Percentiles rank a stretch among this genome's conserved stretches.
These are phyloP conservation scores for Melanargia galathea DNA, from an alignment of 2,888 invertebrate genomes.

Conservation along the genomic window DNA sequence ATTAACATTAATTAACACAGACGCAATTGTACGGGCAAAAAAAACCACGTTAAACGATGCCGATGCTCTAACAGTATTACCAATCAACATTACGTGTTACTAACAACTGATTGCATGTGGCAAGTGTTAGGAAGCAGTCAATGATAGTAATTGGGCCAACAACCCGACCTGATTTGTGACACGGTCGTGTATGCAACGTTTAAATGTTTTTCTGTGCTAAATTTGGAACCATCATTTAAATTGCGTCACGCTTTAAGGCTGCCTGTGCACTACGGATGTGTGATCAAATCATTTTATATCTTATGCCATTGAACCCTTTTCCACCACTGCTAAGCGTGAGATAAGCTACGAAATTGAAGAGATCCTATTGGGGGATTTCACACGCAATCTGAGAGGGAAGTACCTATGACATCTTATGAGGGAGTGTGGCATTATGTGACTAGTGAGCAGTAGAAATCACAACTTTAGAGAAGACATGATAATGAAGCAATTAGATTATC, in stretches of 20 bases:
- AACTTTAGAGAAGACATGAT: too few relatives aligned
- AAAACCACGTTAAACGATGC: neutral
- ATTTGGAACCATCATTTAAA: neutral
- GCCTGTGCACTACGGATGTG: neutral
- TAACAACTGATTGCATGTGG: constrained; percentile 9
- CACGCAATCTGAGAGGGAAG: too few relatives aligned
- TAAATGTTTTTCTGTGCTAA: constrained; percentile 6
- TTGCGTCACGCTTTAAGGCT: neutral
- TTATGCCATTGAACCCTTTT: too few relatives aligned
- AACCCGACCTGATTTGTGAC: constrained; percentile 2
- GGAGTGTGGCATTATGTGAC: too few relatives aligned
- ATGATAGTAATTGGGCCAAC: constrained; percentile 10
- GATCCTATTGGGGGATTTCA: too few relatives aligned
- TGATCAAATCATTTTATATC: neutral
- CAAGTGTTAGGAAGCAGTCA: constrained; percentile 13
- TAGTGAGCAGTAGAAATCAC: too few relatives aligned
- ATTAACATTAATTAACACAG: too few relatives aligned
- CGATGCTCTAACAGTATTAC: neutral
- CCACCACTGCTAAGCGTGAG: too few relatives aligned
- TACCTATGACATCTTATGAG: too few relatives aligned
- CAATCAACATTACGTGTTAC: constrained; percentile 6
- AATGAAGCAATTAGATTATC: too few relatives aligned
- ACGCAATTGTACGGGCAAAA: neutral
- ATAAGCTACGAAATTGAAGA: too few relatives aligned
- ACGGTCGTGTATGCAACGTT: constrained; percentile 2